Base-by-base conservation (phyloP, 2,888 invertebrate species). In the Eurois occulta region DNA sequence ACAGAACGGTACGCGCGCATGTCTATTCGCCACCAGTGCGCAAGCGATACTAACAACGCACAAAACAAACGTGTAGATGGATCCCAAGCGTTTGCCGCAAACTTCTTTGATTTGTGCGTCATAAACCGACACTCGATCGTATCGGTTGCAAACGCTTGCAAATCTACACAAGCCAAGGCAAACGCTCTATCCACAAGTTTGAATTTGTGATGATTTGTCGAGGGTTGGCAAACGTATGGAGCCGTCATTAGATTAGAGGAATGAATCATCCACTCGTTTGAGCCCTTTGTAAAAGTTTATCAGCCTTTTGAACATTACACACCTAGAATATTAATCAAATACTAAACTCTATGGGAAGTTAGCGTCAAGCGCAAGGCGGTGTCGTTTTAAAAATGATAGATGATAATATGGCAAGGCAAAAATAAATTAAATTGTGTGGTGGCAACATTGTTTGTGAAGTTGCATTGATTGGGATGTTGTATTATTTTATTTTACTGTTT, bases 401-500 rank as follows among this genome's bases (percentile, higher is more conserved):
- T 52, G n/a, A 52, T 52, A 18, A 11, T 52, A 55, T 6, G 58
- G 58, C 58, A 58, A 58, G 55, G 55, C 58, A 60, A 32, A 32
- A 8, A 18, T 32, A 60, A 60, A 60, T 18, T 16, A 18, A 60
- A 60, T 60, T 60, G 60, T 18, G 18, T 60, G 8, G 18, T 64
- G 46, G 66, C 52, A 80, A 79, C 66, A 80, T 69, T 81, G 43
- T 28, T n/a, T 35, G 48, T 70, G n/a, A 71, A 83, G 66, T 72
- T 81, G 72, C 84, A 84, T 85, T 85, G 84, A 83, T 84, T 74
- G 76, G 65, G 79, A 76, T 72, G 52, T 73, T 41, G 41, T 72
- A 71, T 60, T 75, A 35, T 38, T 72, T 52, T 69, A 70, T 64
- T 82, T 75, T 64, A 67, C 35, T 79, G 65, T 82, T 79, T 71